Conservation (phyloP, 1,140 invertebrate genomes). For the Leptonema lineaticorne region DNA sequence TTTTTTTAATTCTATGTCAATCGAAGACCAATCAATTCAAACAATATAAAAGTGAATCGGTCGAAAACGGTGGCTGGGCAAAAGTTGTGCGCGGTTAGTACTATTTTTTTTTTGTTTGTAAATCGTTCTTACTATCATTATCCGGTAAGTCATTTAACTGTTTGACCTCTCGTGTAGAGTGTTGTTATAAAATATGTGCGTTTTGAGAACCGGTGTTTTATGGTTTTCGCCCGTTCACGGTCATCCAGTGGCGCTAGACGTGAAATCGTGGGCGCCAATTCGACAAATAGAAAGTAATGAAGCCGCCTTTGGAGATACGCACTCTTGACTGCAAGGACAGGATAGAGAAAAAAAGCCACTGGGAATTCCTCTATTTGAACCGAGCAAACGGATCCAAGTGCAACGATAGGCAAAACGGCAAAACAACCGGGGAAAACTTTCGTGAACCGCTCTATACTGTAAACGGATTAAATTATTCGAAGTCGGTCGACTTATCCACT, state of each 20-base stretch:
- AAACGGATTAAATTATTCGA: background rate
- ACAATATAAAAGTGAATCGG: too few relatives aligned
- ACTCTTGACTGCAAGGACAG: constrained; percentile 27
- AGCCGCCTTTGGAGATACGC: too few relatives aligned
- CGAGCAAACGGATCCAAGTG: too few relatives aligned
- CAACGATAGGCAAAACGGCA: too few relatives aligned
- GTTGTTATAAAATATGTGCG: too few relatives aligned
- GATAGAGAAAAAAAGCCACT: background rate
- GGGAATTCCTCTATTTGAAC: background rate
- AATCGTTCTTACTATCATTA: too few relatives aligned
- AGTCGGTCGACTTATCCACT: background rate
- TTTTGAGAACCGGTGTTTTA: constrained; percentile 18
- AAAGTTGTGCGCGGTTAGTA: too few relatives aligned
- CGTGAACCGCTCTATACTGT: background rate
- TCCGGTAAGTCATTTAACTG: background rate
- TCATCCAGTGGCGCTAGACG: constrained; percentile 23
- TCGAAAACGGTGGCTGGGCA: too few relatives aligned
- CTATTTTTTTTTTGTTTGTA: too few relatives aligned
- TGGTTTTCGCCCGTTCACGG: constrained; percentile 14
- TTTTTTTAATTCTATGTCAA: too few relatives aligned
- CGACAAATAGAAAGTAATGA: constrained; percentile 32
- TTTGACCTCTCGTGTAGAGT: constrained; percentile 17
- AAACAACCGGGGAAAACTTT: too few relatives aligned
- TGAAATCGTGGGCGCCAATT: constrained; percentile 14
- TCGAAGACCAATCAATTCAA: too few relatives aligned